Evolutionary conservation across 2,888 invertebrate species (phyloP).

Genomic region (Trachelus tabidus): DNA sequence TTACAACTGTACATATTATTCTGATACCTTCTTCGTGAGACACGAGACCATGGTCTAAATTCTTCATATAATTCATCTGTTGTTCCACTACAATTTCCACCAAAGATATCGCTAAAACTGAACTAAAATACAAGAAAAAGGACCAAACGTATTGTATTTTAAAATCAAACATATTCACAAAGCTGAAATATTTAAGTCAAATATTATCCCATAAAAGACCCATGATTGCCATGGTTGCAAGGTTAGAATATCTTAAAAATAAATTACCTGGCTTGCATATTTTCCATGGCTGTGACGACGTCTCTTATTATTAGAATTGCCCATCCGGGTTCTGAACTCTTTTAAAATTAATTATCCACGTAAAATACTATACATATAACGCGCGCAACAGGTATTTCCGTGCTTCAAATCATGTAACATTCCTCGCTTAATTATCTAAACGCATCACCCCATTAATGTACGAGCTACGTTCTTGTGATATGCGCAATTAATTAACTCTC

Average conservation of each 20-base stretch:
- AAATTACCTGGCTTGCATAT: slow-evolving; percentile 56
- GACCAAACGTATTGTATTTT: neutral
- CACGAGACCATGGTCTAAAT: slow-evolving; percentile 72
- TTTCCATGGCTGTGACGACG: slow-evolving; percentile 45
- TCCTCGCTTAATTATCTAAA: neutral
- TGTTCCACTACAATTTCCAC: slow-evolving; percentile 44
- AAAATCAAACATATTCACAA: neutral
- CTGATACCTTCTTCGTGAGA: slow-evolving; percentile 74
- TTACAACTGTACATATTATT: slow-evolving; percentile 11
- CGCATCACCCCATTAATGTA: neutral
- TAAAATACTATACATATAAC: neutral
- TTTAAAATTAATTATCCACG: neutral
- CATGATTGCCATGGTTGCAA: slow-evolving; percentile 21
- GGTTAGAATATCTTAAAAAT: slow-evolving; percentile 35
- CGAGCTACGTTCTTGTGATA: neutral
- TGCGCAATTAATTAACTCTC: neutral
- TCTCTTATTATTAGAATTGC: slow-evolving; percentile 53
- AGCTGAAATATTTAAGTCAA: neutral
- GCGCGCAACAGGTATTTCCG: neutral
- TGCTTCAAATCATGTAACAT: neutral
- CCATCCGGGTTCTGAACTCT: slow-evolving; percentile 44
- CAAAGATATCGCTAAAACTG: slow-evolving; percentile 51
- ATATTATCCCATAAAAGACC: neutral
- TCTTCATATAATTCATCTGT: slow-evolving; percentile 36
- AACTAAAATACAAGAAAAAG: slow-evolving; percentile 40